These are phyloP conservation scores for Eremophila alpestris DNA, from an alignment of 2,797 vertebrate species.

Conservation along the genomic window DNA sequence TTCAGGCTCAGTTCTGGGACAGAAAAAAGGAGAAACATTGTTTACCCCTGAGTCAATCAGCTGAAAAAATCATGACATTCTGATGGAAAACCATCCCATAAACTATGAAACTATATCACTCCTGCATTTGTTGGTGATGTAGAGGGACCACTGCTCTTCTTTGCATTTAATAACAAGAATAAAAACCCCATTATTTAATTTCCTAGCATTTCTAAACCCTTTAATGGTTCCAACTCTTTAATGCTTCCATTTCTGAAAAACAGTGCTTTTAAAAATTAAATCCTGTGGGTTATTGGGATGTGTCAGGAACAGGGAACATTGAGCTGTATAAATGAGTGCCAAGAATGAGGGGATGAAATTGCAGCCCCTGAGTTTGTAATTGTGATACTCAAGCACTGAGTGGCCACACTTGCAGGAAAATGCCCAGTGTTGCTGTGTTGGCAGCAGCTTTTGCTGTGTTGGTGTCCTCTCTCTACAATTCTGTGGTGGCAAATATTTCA, in stretches of 20 bases:
- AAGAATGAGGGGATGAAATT: background rate
- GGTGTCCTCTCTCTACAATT: background rate
- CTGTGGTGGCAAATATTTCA: background rate
- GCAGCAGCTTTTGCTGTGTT: background rate
- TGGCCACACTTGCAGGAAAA: background rate
- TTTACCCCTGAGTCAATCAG: constrained; percentile 1
- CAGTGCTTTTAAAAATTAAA: constrained; percentile 23
- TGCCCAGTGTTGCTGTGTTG: background rate
- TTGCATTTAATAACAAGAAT: background rate
- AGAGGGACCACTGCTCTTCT: background rate
- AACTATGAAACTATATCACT: background rate
- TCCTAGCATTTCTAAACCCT: background rate
- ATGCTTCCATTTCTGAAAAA: background rate
- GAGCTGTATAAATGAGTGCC: background rate
- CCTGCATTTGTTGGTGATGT: background rate
- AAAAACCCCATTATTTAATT: background rate
- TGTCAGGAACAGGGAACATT: background rate
- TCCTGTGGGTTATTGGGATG: background rate
- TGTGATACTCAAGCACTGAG: background rate
- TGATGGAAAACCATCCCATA: background rate
- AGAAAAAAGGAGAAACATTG: background rate
- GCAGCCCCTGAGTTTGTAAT: background rate
- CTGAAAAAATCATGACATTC: background rate
- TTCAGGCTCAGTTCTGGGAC: background rate
- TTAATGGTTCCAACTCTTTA: background rate